Percentiles rank a stretch among this genome's conserved stretches.
These are phyloP conservation scores for Seriola aureovittata DNA, from an alignment of 2,113 vertebrate genomes.

Conservation along the genomic window DNA sequence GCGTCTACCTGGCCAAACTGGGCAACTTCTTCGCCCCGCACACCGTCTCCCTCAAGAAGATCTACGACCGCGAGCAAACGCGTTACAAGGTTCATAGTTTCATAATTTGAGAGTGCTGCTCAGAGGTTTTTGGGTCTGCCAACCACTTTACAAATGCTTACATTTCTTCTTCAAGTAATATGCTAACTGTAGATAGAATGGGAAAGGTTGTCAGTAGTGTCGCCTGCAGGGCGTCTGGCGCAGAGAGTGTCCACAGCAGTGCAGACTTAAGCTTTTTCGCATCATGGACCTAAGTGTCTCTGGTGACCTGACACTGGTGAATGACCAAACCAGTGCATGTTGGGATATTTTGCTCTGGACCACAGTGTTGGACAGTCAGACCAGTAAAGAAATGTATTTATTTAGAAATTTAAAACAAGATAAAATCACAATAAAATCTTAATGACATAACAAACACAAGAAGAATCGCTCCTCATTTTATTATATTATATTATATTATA, in stretches of 20 bases:
- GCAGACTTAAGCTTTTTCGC: too few species aligned
- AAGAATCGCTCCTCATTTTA: too few species aligned
- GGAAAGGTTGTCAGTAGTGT: too few species aligned
- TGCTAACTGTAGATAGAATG: background rate
- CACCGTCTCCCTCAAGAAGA: slow-evolving; percentile 97
- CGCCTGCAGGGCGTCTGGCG: too few species aligned
- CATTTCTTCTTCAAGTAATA: background rate
- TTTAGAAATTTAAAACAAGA: too few species aligned
- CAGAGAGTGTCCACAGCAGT: too few species aligned
- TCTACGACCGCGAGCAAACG: slow-evolving; percentile 97
- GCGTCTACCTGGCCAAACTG: slow-evolving; percentile 97
- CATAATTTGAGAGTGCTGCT: background rate
- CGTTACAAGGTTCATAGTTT: slow-evolving; percentile 87
- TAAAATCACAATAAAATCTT: background rate
- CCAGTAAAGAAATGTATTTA: too few species aligned
- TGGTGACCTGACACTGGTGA: background rate
- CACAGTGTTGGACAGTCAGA: too few species aligned
- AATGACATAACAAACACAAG: background rate
- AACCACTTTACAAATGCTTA: background rate
- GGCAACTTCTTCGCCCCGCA: slow-evolving; percentile 97
- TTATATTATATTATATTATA: too few species aligned
- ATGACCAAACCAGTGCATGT: too few species aligned
- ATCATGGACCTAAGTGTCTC: too few species aligned
- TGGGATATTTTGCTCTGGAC: too few species aligned
- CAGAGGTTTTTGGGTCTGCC: background rate